Conservation (phyloP, 1,140 invertebrate species). For the Melipona quadrifasciata region DNA sequence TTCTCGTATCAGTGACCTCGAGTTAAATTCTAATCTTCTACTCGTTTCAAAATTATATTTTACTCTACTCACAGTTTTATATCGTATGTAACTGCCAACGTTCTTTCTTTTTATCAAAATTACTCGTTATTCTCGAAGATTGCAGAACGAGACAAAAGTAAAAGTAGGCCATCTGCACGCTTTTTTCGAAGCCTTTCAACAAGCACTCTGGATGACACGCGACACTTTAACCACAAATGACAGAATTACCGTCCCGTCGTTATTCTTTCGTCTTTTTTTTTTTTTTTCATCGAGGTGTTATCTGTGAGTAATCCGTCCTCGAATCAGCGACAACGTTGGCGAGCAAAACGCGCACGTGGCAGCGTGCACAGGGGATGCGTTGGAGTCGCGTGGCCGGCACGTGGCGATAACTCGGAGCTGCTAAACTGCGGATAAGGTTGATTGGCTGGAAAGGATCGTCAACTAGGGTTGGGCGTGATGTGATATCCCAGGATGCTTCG, state of each 20-base stretch:
- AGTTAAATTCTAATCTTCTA: neutral
- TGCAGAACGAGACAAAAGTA: neutral
- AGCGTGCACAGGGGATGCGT: constrained; percentile 25
- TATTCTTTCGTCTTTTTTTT: constrained; percentile 30
- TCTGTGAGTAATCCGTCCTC: constrained; percentile 39
- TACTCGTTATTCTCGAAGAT: neutral
- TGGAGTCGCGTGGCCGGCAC: constrained; percentile 66
- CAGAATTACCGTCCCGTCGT: constrained; percentile 64
- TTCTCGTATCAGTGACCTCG: neutral
- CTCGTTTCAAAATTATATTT: too few relatives aligned
- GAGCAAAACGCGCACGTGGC: constrained; percentile 35
- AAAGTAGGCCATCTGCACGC: too few relatives aligned
- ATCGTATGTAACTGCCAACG: neutral
- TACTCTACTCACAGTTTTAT: neutral
- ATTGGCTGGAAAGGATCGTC: constrained; percentile 58
- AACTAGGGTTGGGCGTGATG: constrained; percentile 1
- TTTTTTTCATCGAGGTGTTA: constrained; percentile 29
- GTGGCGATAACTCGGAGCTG: constrained; percentile 51
- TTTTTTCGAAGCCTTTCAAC: neutral
- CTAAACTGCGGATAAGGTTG: constrained; percentile 35
- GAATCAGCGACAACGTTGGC: constrained; percentile 33
- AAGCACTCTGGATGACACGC: constrained; percentile 61
- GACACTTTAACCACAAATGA: constrained; percentile 51
- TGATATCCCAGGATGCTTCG: neutral
- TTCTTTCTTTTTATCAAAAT: too few relatives aligned